Base-by-base conservation (phyloP, 2,888 invertebrate genomes). In the Amblyteles armatorius region DNA sequence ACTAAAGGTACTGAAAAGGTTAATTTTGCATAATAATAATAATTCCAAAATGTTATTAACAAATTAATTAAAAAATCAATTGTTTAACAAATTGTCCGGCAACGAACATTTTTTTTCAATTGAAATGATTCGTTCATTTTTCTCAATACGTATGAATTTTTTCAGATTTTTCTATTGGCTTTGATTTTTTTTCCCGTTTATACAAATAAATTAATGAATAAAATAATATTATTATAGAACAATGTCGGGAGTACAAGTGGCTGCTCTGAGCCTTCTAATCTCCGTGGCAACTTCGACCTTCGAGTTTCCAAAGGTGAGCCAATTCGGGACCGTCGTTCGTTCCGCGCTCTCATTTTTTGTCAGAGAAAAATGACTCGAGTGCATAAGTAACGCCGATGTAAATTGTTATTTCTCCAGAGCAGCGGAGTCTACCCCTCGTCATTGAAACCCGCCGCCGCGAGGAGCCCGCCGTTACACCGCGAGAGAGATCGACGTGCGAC, bases 401-500 rank as follows among this genome's bases (percentile, higher is more conserved):
- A 80, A 77, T 73, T 68, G 44, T 68, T 69, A 29, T 68, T 55
- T 67, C 52, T 50, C 7, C 48, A 84, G 82, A 82, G 48, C 13
- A 63, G 11, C 50, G 67, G 26, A n/a, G 73, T 36, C 57, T 65
- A 63, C 77, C 76, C 73, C 44, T 63, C 60, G 26, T 63, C 74
- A 60, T 60, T 60, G 60, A 60, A 60, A 6, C 29, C 60, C 60
- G 13, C 13, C 48, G 65, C 48, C 16, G 5, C 22, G 57, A 69
- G 44, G 1, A 19, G 29, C 22, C 16, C 69, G 19, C 36, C 82
- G 11, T 76, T 50, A 9, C 65, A 40, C 26, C 36, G 40, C 74
- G 71, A 13, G 60, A 79, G 71, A 67, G 82, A 85, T 85, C 84
- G 50, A 76, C 73, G 82, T 57, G 76, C 76, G 65, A 71, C 84